Conservation (phyloP, 2,113 vertebrate species). For the Danionella cerebrum region DNA sequence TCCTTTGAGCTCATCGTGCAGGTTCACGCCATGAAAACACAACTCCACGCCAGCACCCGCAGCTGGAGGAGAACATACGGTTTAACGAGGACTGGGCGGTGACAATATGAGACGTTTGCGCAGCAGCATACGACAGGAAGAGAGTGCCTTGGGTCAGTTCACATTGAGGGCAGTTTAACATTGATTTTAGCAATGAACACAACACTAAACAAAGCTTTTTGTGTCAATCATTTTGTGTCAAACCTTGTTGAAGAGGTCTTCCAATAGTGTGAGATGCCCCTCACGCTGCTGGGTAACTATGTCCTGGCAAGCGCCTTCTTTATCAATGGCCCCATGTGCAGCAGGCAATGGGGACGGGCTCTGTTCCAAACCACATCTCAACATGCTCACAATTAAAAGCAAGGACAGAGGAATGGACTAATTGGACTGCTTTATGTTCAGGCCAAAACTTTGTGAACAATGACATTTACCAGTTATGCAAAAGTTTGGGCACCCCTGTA, state of each 20-base stretch:
- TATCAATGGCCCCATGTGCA: slow-evolving; percentile 58
- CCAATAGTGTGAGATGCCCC: slow-evolving; percentile 13
- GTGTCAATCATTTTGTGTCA: too few species aligned
- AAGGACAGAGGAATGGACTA: slow-evolving; percentile 60
- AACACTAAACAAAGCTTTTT: too few species aligned
- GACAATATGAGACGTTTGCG: slow-evolving; percentile 35
- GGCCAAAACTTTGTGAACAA: slow-evolving; percentile 32
- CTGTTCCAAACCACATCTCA: slow-evolving; percentile 50
- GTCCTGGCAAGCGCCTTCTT: slow-evolving; percentile 53
- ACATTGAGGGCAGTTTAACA: too few species aligned
- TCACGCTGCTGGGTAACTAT: slow-evolving; percentile 49
- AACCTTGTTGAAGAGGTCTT: not conserved
- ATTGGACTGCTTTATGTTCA: slow-evolving; percentile 59
- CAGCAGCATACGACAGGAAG: slow-evolving; percentile 7
- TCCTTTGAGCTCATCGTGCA: not conserved
- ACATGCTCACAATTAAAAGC: slow-evolving; percentile 59
- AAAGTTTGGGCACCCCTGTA: too few species aligned
- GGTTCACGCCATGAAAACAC: not conserved
- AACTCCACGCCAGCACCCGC: not conserved
- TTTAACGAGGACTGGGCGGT: not conserved
- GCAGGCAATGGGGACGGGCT: slow-evolving; percentile 55
- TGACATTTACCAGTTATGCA: not conserved
- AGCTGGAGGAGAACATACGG: slow-evolving; percentile 38
- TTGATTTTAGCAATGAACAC: too few species aligned
- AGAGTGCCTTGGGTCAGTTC: too few species aligned